Evolutionary conservation across 2,113 vertebrate genomes (phyloP), one percentile per base, ranked within the genome.

Genomic region (Tupaia chinensis): DNA sequence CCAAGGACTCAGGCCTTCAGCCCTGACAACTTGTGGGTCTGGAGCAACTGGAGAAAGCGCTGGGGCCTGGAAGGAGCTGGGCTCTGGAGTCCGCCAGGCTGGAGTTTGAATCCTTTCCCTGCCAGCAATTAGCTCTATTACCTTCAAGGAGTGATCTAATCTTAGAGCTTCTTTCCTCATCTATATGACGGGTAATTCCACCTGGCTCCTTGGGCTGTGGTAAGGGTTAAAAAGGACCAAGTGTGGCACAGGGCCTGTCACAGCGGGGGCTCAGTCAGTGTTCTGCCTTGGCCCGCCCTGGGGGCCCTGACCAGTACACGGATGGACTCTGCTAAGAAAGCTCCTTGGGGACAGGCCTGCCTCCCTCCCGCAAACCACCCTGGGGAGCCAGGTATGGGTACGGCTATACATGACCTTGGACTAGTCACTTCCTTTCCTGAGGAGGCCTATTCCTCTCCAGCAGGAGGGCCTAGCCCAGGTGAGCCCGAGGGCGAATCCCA

Each of bases 331-430:
- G 56, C 87, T 16, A 19, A 63, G 81, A 93, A 87, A 73, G n/a
- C 34, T 13, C 15, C 34, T n/a, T 17, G 27, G 61, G 66, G 81
- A 72, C 68, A 69, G 63, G 44, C 78, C 77, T n/a, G 61, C 32
- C 90, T 90, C 32, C 83, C 65, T 87, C 82, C 91, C 73, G 78
- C 77, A 73, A 32, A 7, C 56, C 20, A 76, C 90, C 80, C 76
- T 13, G 34, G 79, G 93, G 95, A 81, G 76, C 89, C 79, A 16
- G 63, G 72, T 80, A 44, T 5, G 44, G 44, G 44, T 60, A 91
- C 89, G 78, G 17, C 53, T 44, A 44, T 81, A 44, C 32, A 53
- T 74, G 96, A 97, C 97, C 94, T 96, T 94, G 95, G 96, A 89
- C 84, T 77, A 91, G 89, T 97, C 95, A 89, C 80, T 96, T 97